Evolutionary conservation across 1,140 invertebrate species (phyloP).

Genomic region (Galendromus occidentalis): DNA sequence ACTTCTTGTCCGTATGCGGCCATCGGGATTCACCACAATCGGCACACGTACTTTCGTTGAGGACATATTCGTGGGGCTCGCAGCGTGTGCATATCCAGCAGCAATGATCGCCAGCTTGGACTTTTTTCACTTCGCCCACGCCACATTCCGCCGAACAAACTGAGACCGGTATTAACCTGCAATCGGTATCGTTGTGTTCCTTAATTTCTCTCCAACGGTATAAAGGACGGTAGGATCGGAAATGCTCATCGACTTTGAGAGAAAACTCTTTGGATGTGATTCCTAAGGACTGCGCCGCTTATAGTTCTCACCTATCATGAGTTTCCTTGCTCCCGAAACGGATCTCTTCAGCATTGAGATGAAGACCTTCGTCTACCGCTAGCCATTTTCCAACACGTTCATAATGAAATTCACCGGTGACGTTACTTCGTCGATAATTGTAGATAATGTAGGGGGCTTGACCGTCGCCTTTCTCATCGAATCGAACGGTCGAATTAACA

Average conservation of each 20-base stretch:
- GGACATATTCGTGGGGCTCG: conserved; percentile 36
- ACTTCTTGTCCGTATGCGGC: conserved; percentile 28
- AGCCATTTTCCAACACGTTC: conserved; percentile 30
- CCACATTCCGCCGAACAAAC: conserved; percentile 45
- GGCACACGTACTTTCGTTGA: conserved; percentile 36
- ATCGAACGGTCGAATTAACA: conserved; percentile 41
- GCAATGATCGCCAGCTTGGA: conserved; percentile 34
- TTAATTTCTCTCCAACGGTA: no score
- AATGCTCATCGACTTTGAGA: no score
- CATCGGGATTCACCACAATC: conserved; percentile 34
- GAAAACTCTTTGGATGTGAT: no score
- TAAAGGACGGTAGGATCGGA: no score
- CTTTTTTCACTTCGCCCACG: conserved; percentile 44
- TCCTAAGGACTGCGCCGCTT: no score
- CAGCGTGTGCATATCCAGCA: conserved; percentile 37
- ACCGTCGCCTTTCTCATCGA: conserved; percentile 45
- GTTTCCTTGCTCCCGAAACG: conserved; percentile 15
- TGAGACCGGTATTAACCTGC: conserved; percentile 33
- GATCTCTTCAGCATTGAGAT: conserved; percentile 35
- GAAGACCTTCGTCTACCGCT: conserved; percentile 32
- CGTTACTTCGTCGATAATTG: conserved; percentile 35
- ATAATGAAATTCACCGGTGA: conserved; percentile 23
- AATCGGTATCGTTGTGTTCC: not conserved
- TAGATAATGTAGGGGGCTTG: conserved; percentile 40
- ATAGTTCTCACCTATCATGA: not conserved